Evolutionary conservation across 2,888 invertebrate genomes (phyloP).

Genomic region (Athrips mouffetella): DNA sequence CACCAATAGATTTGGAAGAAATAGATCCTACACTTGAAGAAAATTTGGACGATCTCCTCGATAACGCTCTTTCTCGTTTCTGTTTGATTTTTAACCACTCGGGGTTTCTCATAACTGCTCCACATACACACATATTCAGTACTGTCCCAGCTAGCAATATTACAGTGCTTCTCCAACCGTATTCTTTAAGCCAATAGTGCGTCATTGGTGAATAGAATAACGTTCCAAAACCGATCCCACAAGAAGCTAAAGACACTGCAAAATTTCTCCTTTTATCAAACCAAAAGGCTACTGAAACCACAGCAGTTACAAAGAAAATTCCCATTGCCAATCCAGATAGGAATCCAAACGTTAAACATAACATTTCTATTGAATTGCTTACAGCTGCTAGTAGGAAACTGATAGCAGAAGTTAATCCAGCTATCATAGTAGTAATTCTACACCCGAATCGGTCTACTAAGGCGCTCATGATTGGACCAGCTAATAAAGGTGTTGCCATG

Average conservation of each 20-base stretch:
- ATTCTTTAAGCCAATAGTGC: slow-evolving; percentile 83
- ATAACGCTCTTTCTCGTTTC: slow-evolving; percentile 65
- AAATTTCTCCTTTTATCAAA: slow-evolving; percentile 91
- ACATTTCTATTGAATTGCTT: slow-evolving; percentile 83
- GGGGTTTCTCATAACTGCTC: slow-evolving; percentile 91
- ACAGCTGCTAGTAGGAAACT: slow-evolving; percentile 87
- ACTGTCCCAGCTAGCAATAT: slow-evolving; percentile 88
- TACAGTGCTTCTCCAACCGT: slow-evolving; percentile 89
- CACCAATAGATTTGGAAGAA: slow-evolving; percentile 68
- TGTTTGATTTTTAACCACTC: slow-evolving; percentile 86
- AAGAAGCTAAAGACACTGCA: slow-evolving; percentile 91
- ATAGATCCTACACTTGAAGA: slow-evolving; percentile 73
- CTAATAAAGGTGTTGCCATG: slow-evolving; percentile 90
- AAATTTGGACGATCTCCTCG: slow-evolving; percentile 57
- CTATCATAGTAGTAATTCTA: slow-evolving; percentile 83
- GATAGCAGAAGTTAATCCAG: slow-evolving; percentile 82
- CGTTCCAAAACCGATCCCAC: slow-evolving; percentile 93
- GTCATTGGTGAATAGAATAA: slow-evolving; percentile 92
- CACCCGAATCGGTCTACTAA: slow-evolving; percentile 91
- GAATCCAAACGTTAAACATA: slow-evolving; percentile 90
- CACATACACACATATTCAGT: slow-evolving; percentile 91
- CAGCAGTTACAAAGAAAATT: slow-evolving; percentile 90
- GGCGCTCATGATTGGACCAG: slow-evolving; percentile 90
- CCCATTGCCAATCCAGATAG: slow-evolving; percentile 90
- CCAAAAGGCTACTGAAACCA: slow-evolving; percentile 94